Evolutionary conservation across 2,888 invertebrate genomes (phyloP).

Genomic region (Schizaphis graminum): DNA sequence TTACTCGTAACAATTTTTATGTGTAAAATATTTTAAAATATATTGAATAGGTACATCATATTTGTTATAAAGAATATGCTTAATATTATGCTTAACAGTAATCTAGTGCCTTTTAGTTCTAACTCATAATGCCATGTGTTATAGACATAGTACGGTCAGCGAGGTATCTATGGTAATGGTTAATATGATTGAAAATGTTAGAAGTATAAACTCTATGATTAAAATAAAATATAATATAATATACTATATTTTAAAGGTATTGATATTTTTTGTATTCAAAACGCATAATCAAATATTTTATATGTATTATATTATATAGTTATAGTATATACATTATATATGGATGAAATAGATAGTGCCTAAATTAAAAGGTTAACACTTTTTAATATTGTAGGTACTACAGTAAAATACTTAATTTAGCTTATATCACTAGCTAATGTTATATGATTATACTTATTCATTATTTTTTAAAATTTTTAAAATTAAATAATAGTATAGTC

Average conservation of each 20-base stretch:
- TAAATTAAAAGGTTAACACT: background rate
- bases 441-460: too few relatives aligned
- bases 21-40: background rate
- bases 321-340: background rate
- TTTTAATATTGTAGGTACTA: too few relatives aligned
- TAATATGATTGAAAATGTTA: background rate
- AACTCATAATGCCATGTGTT: background rate
- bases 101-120: background rate
- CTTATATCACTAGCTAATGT: too few relatives aligned
- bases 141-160: too few relatives aligned
- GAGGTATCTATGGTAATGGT: background rate
- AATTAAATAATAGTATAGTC: too few relatives aligned
- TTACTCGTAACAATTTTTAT: background rate
- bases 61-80: too few relatives aligned
- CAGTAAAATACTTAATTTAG: too few relatives aligned
- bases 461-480: too few relatives aligned
- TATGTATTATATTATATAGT: background rate
- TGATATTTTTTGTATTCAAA: background rate
- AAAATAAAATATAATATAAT: background rate
- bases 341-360: background rate
- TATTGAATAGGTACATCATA: background rate
- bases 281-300: background rate
- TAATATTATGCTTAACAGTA: background rate
- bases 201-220: background rate
- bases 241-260: background rate